These are phyloP conservation scores for Accipiter cooperii DNA, from an alignment of 2,113 vertebrate genomes.

Conservation along the genomic window DNA sequence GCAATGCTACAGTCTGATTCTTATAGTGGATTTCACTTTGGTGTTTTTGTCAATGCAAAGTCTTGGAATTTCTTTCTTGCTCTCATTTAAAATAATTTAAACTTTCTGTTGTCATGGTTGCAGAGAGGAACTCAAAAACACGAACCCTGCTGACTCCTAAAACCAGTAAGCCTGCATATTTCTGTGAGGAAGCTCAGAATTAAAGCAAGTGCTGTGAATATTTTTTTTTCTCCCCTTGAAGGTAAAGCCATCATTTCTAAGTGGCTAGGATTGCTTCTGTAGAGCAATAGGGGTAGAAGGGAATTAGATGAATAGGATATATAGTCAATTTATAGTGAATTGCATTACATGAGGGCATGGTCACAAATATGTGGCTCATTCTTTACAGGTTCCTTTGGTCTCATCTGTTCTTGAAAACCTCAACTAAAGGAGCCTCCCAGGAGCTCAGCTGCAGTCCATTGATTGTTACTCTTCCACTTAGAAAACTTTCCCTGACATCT, in stretches of 20 bases:
- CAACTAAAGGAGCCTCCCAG: background rate
- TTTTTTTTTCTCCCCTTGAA: background rate
- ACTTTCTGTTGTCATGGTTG: conserved; percentile 14
- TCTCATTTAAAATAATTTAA: background rate
- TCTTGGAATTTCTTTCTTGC: background rate
- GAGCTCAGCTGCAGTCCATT: conserved; percentile 12
- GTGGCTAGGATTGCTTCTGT: background rate
- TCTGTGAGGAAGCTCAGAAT: background rate
- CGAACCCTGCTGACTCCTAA: background rate
- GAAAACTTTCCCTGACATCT: background rate
- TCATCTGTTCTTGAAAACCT: background rate
- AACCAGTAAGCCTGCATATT: conserved; percentile 25
- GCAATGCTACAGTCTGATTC: background rate
- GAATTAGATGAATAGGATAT: background rate
- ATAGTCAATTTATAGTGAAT: background rate
- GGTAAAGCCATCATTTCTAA: background rate
- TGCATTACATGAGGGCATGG: background rate
- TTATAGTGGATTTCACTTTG: background rate
- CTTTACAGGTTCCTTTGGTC: background rate
- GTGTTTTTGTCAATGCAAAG: background rate
- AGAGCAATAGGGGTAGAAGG: background rate
- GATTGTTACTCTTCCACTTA: background rate
- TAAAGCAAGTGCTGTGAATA: background rate
- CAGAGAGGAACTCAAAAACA: background rate
- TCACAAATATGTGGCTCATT: background rate